phyloP scores from a whole-genome alignment of 2,797 vertebrate genomes.

The Dallia pectoralis region DNA sequence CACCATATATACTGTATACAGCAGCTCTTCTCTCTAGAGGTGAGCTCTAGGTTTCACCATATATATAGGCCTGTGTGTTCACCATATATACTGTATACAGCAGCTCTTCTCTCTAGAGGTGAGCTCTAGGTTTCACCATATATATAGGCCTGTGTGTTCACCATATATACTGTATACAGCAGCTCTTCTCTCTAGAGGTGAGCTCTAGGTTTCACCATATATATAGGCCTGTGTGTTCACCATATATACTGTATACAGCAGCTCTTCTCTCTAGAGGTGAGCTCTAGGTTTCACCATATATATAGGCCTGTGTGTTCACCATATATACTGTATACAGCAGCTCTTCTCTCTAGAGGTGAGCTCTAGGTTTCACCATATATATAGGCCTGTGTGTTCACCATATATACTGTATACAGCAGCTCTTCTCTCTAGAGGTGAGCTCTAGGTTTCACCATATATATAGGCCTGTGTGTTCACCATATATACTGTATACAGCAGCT shows the following conservation, averaged over 20 bases:
- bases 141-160: conserved; percentile 47
- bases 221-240: conserved; percentile 17
- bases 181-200: no score
- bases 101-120: conserved; percentile 69
- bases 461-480: no score
- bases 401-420: conserved; percentile 5
- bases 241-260: conserved; percentile 5
- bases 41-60: no score
- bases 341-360: no score
- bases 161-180: no score
- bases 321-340: no score
- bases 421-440: conserved; percentile 75
- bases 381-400: conserved; percentile 16
- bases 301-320: conserved; percentile 34
- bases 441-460: conserved; percentile 77
- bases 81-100: conserved; percentile 7
- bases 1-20: no score
- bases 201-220: no score
- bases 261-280: conserved; percentile 73
- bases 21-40: no score
- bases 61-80: no score
- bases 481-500: no score
- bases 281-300: conserved; percentile 76
- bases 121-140: conserved; percentile 77
- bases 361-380: no score